phyloP scores from a whole-genome alignment of 2,113 vertebrate genomes.

The Gymnogyps californianus region DNA sequence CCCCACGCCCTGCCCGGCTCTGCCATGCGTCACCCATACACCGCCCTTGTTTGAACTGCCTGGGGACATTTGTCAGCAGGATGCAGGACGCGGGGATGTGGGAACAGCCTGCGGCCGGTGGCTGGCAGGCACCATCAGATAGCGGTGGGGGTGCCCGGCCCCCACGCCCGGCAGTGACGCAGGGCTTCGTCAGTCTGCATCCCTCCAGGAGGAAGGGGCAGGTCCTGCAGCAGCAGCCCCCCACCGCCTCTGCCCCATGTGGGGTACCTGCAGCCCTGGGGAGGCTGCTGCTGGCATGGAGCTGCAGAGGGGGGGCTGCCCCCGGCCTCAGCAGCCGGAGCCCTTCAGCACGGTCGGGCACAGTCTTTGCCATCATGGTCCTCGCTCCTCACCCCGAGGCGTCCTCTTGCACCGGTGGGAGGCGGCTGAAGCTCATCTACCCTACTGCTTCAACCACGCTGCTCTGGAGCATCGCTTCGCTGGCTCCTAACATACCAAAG shows the following conservation, averaged over 20 bases:
- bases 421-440: not conserved
- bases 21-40: not conserved
- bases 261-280: not conserved
- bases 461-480: not conserved
- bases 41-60: slow-evolving; percentile 46
- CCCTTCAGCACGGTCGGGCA: fast-evolving
- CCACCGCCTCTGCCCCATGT: fast-evolving
- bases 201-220: not conserved
- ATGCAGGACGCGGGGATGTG: not conserved
- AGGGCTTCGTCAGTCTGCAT: fast-evolving
- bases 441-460: fast-evolving
- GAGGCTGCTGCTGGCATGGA: not conserved
- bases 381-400: not conserved
- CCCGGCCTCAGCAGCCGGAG: not conserved
- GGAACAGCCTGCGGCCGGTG: not conserved
- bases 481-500: not conserved
- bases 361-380: not conserved
- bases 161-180: not conserved
- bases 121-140: not conserved
- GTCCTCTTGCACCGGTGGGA: not conserved
- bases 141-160: not conserved
- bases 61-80: not conserved
- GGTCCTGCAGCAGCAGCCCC: not conserved
- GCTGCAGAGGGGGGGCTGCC: not conserved
- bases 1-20: not conserved